These are phyloP conservation scores for Beris morrisii DNA, from an alignment of 2,888 invertebrate genomes.

Conservation along the genomic window DNA sequence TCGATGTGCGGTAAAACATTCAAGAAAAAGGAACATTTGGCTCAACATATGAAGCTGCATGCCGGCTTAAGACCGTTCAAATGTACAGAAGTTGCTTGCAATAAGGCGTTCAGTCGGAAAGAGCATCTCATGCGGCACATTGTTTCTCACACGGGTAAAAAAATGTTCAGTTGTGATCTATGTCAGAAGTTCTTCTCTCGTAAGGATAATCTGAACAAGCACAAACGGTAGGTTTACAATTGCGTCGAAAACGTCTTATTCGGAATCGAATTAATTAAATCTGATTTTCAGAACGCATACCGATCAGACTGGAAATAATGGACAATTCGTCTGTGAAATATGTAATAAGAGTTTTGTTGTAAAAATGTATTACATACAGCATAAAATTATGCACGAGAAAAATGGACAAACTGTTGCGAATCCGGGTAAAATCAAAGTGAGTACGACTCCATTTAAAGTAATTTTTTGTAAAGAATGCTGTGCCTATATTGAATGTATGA, in stretches of 20 bases:
- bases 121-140: slow-evolving; percentile 69
- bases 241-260: not conserved
- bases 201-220: slow-evolving; percentile 56
- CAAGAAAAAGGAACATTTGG: slow-evolving; percentile 69
- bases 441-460: not conserved
- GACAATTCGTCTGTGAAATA: slow-evolving; percentile 65
- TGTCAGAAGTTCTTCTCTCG: slow-evolving; percentile 61
- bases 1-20: slow-evolving; percentile 66
- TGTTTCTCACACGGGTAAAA: slow-evolving; percentile 68
- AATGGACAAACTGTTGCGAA: slow-evolving; percentile 39
- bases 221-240: slow-evolving; percentile 47
- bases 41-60: slow-evolving; percentile 68
- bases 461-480: not conserved
- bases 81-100: slow-evolving; percentile 62
- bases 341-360: slow-evolving; percentile 69
- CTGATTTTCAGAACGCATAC: slow-evolving; percentile 48
- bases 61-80: slow-evolving; percentile 68
- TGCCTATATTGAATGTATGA: not conserved
- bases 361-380: slow-evolving; percentile 67
- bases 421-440: slow-evolving; percentile 40
- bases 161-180: slow-evolving; percentile 66
- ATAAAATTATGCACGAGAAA: slow-evolving; percentile 60
- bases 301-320: slow-evolving; percentile 46
- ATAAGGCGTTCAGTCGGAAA: slow-evolving; percentile 69
- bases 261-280: not conserved